Percentiles rank a stretch among this genome's conserved stretches.
These are phyloP conservation scores for Copidosoma aretas DNA, from an alignment of 2,888 invertebrate species.

Conservation along the genomic window DNA sequence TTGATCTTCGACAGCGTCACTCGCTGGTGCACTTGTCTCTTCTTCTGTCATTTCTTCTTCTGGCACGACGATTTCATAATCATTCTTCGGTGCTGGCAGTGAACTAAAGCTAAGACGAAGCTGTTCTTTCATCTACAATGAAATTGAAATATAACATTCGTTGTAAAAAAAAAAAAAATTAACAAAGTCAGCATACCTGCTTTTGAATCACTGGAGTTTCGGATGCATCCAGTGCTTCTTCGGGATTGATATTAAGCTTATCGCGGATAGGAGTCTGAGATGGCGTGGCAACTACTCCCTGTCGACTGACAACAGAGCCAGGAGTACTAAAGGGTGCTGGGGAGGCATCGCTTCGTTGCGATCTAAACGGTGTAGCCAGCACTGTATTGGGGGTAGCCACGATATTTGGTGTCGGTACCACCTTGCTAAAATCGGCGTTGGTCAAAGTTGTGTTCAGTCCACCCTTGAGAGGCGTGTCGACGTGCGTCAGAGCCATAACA, in stretches of 20 bases:
- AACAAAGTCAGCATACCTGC: conserved; percentile 59
- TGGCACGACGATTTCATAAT: conserved; percentile 98
- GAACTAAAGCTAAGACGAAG: conserved; percentile 79
- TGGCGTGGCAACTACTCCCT: conserved; percentile 58
- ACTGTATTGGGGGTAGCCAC: conserved; percentile 91
- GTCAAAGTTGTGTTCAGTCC: conserved; percentile 93
- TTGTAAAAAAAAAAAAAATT: background rate
- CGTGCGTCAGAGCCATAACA: conserved; percentile 96
- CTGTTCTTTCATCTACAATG: conserved; percentile 69
- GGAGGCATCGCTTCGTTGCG: conserved; percentile 71
- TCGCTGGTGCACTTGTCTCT: conserved; percentile 53
- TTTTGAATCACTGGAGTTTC: conserved; percentile 78
- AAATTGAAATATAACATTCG: conserved; percentile 8
- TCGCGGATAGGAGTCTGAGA: conserved; percentile 79
- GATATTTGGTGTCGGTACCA: conserved; percentile 75
- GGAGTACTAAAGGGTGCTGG: conserved; percentile 64
- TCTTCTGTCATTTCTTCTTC: conserved; percentile 74
- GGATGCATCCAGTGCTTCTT: conserved; percentile 76
- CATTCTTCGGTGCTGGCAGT: conserved; percentile 91
- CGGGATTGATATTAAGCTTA: conserved; percentile 93
- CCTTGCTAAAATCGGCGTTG: conserved; percentile 86
- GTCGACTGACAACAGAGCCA: conserved; percentile 62
- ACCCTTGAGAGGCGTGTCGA: conserved; percentile 94
- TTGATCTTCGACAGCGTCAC: conserved; percentile 76
- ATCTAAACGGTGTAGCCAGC: conserved; percentile 84